phyloP scores from a whole-genome alignment of 2,888 invertebrate species.

The Byasa hedistus region DNA sequence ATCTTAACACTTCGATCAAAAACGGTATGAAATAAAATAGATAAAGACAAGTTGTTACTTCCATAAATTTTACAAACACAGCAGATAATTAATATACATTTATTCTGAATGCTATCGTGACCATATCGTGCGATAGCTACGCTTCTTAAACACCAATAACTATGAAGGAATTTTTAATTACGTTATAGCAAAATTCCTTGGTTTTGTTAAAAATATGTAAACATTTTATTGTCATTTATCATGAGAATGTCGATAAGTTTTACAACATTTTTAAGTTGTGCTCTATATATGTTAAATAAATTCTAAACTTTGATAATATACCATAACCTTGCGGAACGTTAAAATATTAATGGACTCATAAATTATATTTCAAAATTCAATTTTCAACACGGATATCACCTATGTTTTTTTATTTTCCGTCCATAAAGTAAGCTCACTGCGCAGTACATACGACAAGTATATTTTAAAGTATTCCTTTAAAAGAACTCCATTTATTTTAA shows the following conservation, averaged over 20 bases:
- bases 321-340: conserved; percentile 30
- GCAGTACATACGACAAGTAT: too few species aligned
- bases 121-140: conserved; percentile 14
- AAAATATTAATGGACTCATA: conserved; percentile 34
- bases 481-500: too few species aligned
- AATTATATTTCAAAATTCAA: conserved; percentile 26
- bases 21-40: conserved; percentile 18
- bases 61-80: conserved; percentile 26
- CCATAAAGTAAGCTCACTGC: too few species aligned
- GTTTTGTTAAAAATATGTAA: conserved; percentile 26
- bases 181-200: conserved; percentile 18
- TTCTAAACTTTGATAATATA: not conserved
- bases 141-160: conserved; percentile 21
- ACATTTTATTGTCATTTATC: conserved; percentile 13
- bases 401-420: not conserved
- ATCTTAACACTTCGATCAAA: conserved; percentile 7
- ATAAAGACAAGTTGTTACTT: conserved; percentile 23
- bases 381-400: conserved; percentile 32
- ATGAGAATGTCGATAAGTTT: conserved; percentile 15
- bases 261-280: conserved; percentile 13
- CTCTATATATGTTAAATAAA: conserved; percentile 24
- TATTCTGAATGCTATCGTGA: conserved; percentile 28
- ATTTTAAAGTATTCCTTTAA: too few species aligned
- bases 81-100: conserved; percentile 26
- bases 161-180: conserved; percentile 19